These are phyloP conservation scores for Hirtodrosophila alboralis DNA, from an alignment of 2,888 invertebrate species.

Conservation along the genomic window DNA sequence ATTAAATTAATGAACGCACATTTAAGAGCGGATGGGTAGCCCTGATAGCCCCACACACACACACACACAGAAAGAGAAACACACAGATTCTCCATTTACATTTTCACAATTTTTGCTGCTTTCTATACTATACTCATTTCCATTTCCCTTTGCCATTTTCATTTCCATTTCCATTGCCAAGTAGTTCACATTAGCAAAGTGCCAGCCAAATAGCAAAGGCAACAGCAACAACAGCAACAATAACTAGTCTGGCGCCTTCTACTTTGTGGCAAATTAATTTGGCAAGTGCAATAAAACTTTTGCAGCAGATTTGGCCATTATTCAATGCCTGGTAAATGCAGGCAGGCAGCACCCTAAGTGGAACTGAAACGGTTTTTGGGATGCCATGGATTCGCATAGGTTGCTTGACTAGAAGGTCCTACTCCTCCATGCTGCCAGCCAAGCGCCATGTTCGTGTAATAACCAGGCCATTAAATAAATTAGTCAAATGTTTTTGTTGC, in stretches of 20 bases:
- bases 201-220: constrained; percentile 31
- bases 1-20: constrained; percentile 76
- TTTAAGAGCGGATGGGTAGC: constrained; percentile 52
- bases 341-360: constrained; percentile 24
- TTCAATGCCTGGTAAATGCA: constrained; percentile 59
- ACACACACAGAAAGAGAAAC: not conserved
- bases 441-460: constrained; percentile 68
- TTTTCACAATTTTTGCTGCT: constrained; percentile 28
- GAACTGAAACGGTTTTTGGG: not conserved
- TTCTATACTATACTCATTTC: constrained; percentile 44
- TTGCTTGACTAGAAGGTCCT: constrained; percentile 1
- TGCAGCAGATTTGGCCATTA: constrained; percentile 74
- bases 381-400: constrained; percentile 1
- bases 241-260: constrained; percentile 44
- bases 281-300: constrained; percentile 77
- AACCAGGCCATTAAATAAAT: constrained; percentile 75
- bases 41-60: constrained; percentile 12
- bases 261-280: constrained; percentile 71
- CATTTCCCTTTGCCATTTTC: constrained; percentile 37
- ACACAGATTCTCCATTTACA: constrained; percentile 25
- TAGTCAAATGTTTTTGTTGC: constrained; percentile 62
- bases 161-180: constrained; percentile 46
- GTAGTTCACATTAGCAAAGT: constrained; percentile 53
- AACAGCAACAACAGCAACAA: constrained; percentile 25
- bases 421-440: not conserved